Evolutionary conservation across 2,797 vertebrate genomes (phyloP).

Genomic region (Gallirallus australis): DNA sequence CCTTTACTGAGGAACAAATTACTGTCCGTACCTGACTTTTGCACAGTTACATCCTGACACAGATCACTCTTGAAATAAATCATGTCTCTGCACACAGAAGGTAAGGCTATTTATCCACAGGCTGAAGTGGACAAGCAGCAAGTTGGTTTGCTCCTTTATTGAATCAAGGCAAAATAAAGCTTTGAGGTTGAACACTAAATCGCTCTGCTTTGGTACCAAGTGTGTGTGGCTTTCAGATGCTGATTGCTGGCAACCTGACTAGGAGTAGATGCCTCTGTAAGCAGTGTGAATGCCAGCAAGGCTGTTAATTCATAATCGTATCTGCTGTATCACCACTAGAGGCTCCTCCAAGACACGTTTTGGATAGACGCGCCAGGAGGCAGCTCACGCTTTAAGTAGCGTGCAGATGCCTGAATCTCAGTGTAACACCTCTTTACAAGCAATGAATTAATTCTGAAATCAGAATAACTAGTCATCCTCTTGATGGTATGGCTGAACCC

Average conservation of each 20-base stretch:
- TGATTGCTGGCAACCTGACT: neutral
- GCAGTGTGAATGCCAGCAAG: neutral
- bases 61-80: too few relatives aligned
- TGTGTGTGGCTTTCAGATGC: neutral
- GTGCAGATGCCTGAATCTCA: neutral
- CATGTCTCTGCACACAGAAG: too few relatives aligned
- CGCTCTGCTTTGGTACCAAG: neutral
- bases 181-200: neutral
- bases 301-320: neutral
- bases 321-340: slow-evolving; percentile 60
- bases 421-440: neutral
- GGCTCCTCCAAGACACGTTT: slow-evolving; percentile 61
- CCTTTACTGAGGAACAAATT: neutral
- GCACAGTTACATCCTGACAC: too few relatives aligned
- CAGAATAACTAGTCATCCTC: neutral
- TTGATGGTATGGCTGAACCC: neutral
- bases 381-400: neutral
- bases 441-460: neutral
- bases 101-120: neutral
- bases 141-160: neutral
- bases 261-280: neutral
- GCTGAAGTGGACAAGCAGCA: neutral
- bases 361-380: neutral
- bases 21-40: too few relatives aligned
- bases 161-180: neutral